These are phyloP conservation scores for Penaeus monodon DNA, from an alignment of 2,888 invertebrate species.

Conservation along the genomic window DNA sequence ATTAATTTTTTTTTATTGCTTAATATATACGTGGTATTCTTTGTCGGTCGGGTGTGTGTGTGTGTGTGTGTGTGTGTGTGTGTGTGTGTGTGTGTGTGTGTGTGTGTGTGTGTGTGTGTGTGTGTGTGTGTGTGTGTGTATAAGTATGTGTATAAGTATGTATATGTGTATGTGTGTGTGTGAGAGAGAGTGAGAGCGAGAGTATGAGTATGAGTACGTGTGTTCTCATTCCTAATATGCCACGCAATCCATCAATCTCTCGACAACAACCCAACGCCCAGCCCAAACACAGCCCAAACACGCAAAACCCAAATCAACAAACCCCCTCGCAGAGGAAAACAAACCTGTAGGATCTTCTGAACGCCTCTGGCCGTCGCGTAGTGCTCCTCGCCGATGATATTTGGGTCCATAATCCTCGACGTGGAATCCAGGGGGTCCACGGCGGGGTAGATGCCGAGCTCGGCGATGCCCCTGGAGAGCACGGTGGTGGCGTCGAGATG, in stretches of 20 bases:
- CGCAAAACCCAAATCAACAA: not conserved
- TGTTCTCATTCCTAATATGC: no score
- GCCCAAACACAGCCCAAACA: no score
- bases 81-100: not conserved
- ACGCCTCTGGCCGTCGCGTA: conserved; percentile 66
- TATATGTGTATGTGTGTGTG: not conserved
- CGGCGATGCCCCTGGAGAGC: conserved; percentile 67
- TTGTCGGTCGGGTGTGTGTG: no score
- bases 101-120: not conserved
- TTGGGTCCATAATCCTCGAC: conserved; percentile 66
- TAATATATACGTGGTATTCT: no score
- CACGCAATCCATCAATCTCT: no score
- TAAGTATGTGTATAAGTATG: not conserved
- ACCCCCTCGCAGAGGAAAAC: not conserved
- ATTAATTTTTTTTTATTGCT: not conserved
- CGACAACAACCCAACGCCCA: no score
- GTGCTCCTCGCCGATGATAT: conserved; percentile 67
- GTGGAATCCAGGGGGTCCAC: conserved; percentile 68
- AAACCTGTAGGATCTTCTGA: conserved; percentile 65
- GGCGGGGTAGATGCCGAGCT: conserved; percentile 68
- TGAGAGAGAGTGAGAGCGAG: no score
- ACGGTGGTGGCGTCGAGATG: conserved; percentile 68
- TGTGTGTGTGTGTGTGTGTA: no score
- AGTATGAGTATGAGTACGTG: no score
- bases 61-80: no score